Conservation (phyloP, 1,140 invertebrate genomes). For the Drosophila carrolli region DNA sequence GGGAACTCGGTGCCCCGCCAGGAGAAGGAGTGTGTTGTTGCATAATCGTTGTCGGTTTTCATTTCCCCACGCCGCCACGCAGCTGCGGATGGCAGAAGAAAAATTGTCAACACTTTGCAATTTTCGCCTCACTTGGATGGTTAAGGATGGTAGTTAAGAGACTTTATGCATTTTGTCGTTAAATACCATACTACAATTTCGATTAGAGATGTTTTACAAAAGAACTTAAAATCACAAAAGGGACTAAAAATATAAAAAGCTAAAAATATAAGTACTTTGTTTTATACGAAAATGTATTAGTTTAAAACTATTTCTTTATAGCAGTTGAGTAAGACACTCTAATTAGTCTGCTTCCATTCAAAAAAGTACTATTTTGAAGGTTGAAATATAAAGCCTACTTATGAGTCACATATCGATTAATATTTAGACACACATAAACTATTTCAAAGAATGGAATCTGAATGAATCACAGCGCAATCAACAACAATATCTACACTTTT, state of each 20-base stretch:
- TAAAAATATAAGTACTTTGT: too few species aligned
- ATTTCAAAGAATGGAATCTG: not conserved
- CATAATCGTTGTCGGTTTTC: slow-evolving; percentile 75
- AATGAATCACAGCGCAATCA: slow-evolving; percentile 5
- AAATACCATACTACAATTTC: not conserved
- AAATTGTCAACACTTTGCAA: slow-evolving; percentile 52
- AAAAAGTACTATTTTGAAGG: not conserved
- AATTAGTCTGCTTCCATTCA: slow-evolving; percentile 9
- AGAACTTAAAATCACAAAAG: not conserved
- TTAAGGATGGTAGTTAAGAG: slow-evolving; percentile 5
- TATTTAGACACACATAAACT: not conserved
- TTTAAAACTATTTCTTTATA: too few species aligned
- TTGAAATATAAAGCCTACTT: not conserved
- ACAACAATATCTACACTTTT: not conserved
- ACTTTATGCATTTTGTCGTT: not conserved
- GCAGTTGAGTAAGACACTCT: not conserved
- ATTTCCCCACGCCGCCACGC: slow-evolving; percentile 50
- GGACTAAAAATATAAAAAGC: not conserved
- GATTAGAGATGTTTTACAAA: not conserved
- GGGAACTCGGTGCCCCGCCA: not conserved
- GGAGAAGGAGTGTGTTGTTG: slow-evolving; percentile 42
- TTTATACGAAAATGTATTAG: not conserved
- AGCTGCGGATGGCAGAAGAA: slow-evolving; percentile 29
- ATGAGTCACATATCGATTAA: slow-evolving; percentile 5
- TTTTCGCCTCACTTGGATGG: slow-evolving; percentile 34